These are phyloP conservation scores for Halictus quadricinctus DNA, from an alignment of 2,888 invertebrate species.

Conservation along the genomic window DNA sequence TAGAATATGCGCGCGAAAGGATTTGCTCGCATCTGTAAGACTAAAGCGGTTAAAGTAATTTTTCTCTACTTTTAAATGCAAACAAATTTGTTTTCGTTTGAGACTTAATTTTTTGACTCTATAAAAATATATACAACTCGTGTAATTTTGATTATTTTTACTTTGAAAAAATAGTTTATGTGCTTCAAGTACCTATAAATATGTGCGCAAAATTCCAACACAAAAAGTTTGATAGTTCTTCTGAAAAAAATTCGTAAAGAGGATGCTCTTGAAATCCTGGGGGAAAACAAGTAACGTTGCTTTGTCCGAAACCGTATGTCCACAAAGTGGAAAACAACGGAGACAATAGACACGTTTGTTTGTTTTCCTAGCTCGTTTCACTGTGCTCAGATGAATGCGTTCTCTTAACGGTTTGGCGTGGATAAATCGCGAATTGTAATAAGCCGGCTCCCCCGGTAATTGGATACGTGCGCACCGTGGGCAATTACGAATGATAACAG, in stretches of 20 bases:
- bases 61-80: too few relatives aligned
- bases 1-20: neutral
- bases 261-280: neutral
- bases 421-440: conserved; percentile 13
- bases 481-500: conserved; percentile 24
- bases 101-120: too few relatives aligned
- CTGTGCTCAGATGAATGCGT: neutral
- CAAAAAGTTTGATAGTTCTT: neutral
- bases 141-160: too few relatives aligned
- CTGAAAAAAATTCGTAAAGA: too few relatives aligned
- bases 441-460: conserved; percentile 10
- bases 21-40: neutral
- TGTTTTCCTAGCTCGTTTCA: neutral
- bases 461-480: neutral
- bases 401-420: neutral
- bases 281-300: neutral
- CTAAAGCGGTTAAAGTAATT: neutral
- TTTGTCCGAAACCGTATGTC: neutral
- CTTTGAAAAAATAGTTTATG: too few relatives aligned
- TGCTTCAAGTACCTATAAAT: too few relatives aligned
- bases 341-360: neutral
- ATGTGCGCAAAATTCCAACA: too few relatives aligned
- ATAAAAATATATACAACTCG: too few relatives aligned
- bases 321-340: neutral
- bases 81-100: too few relatives aligned